phyloP scores from a whole-genome alignment of 2,888 invertebrate genomes.

The Pristionchus maxplancki region DNA sequence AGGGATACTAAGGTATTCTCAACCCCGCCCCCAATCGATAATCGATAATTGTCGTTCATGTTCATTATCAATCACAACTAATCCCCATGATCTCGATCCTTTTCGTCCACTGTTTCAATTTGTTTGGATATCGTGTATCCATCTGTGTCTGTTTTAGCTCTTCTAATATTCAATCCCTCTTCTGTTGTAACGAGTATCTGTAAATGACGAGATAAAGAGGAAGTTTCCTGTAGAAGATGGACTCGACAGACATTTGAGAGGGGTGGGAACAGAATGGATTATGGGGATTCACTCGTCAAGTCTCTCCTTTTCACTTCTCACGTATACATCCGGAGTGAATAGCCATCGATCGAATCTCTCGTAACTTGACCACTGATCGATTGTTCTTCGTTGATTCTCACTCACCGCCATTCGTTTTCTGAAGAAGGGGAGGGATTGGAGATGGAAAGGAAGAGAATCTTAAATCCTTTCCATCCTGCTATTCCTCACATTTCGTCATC shows the following conservation, averaged over 20 bases:
- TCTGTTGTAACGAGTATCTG: slow-evolving; percentile 37
- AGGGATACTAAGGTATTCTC: neutral
- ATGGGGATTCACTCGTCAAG: neutral
- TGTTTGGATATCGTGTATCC: slow-evolving; percentile 14
- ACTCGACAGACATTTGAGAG: neutral
- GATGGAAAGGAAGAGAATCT: neutral
- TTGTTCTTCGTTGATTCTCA: neutral
- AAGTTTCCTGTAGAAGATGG: neutral
- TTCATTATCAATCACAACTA: neutral
- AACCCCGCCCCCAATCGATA: neutral
- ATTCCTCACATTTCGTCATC: neutral
- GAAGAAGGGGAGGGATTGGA: neutral
- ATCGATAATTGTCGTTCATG: neutral
- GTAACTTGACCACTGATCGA: slow-evolving; percentile 26
- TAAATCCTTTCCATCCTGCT: slow-evolving; percentile 17
- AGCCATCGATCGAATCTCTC: slow-evolving; percentile 17
- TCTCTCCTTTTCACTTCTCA: neutral
- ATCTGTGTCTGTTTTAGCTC: slow-evolving; percentile 1
- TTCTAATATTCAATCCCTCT: neutral
- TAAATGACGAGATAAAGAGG: slow-evolving; percentile 33
- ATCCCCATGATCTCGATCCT: slow-evolving; percentile 1
- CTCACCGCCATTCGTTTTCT: slow-evolving; percentile 10
- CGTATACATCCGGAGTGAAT: neutral
- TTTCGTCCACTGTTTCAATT: neutral
- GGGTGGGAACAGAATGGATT: neutral